Percentiles rank a stretch among this genome's conserved stretches.
phyloP scores from a whole-genome alignment of 2,797 vertebrate species.

The Champsocephalus gunnari region DNA sequence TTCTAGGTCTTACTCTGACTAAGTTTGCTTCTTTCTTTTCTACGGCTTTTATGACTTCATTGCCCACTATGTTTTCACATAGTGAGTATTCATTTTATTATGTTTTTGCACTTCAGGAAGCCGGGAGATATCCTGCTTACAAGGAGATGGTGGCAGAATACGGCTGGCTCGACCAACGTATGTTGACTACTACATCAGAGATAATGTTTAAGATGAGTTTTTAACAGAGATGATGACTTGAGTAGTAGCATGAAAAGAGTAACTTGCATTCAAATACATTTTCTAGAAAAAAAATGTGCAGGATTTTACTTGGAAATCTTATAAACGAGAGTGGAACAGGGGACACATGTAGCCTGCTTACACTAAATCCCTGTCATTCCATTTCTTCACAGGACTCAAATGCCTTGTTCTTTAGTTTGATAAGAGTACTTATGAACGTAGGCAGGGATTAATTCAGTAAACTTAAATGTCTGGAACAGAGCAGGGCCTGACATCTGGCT shows the following conservation, averaged over 20 bases:
- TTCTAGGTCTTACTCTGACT: not conserved
- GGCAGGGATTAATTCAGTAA: constrained; percentile 55
- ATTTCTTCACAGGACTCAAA: constrained; percentile 31
- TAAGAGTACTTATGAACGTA: constrained; percentile 46
- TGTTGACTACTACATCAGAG: constrained; percentile 55
- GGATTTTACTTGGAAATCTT: not conserved
- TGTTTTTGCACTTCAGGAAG: constrained; percentile 85
- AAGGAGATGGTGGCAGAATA: constrained; percentile 99
- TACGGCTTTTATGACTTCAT: not conserved
- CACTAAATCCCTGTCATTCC: constrained; percentile 28
- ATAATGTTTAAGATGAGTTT: not conserved
- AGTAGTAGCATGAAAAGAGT: not conserved
- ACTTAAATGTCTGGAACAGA: constrained; percentile 52
- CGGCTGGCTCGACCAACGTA: constrained; percentile 95
- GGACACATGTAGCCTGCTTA: constrained; percentile 17
- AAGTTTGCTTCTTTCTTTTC: not conserved
- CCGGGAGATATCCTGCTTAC: constrained; percentile 95
- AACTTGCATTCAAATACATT: not conserved
- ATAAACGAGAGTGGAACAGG: not conserved
- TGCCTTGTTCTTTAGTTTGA: constrained; percentile 50
- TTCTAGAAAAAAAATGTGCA: constrained; percentile 10
- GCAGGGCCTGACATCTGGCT: constrained; percentile 59
- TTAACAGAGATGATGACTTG: not conserved
- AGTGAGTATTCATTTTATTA: not conserved
- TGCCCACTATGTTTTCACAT: constrained; percentile 4